Base-by-base conservation (phyloP, 2,113 vertebrate species). In the Hydrolagus affinis region DNA sequence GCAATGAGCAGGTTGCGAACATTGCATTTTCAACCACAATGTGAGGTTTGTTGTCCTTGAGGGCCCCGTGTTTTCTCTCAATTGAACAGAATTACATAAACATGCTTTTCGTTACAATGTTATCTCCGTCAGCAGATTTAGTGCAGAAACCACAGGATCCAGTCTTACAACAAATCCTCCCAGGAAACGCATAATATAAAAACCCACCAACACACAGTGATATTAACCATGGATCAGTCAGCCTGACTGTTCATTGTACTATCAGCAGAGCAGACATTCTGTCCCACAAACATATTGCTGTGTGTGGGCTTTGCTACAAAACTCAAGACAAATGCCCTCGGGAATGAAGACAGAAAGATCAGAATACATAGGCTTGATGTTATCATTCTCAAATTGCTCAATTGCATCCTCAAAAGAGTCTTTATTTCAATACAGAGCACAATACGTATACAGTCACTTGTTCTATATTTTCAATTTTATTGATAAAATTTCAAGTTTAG, bases 71-170 rank as follows among this genome's bases (percentile, higher is more conserved):
- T 83, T 68, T 21, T 68, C 28, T 66, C 78, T 66, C 23, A 83
- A 30, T 66, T 83, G 77, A 66, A 83, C 59, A 83, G 77, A 66
- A 64, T 83, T 66, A 83, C 59, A 83, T 83, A 83, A 83, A 60
- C 25, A 83, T 28, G 19, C 32, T 28, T 28, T 66, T 83, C 66
- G 15, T 17, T 32, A 83, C 78, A 83, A 83, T 64, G 60, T 83
- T 83, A 83, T 83, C 78, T 83, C 66, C 11, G 64, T 62, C 19
- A 68, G 66, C 62, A 83, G 78, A 83, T 66, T 68, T 19, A 15
- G 32, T 68, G 78, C 11, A 66, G 62, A 28, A 32, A 83, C 66
- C 62, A 83, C 78, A 68, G 30, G 8, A 66, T 83, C 3, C 28
- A 30, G 78, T 66, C 64, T 9, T 75, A 75, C 32, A 44, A 56